phyloP scores from a whole-genome alignment of 2,113 vertebrate genomes.

The Meriones unguiculatus region DNA sequence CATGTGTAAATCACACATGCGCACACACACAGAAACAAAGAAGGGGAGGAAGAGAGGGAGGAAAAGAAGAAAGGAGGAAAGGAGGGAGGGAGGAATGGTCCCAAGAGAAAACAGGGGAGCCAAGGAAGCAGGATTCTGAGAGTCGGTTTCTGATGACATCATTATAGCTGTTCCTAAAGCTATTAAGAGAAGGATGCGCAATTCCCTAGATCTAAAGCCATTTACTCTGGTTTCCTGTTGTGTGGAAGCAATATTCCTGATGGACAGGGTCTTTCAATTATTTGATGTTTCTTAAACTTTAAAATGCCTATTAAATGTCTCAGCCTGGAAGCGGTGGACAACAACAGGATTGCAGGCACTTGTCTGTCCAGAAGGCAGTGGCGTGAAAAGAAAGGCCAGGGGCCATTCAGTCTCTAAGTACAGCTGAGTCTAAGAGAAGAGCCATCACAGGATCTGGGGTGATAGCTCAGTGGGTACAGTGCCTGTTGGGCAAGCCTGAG shows the following conservation, averaged over 20 bases:
- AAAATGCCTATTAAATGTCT: not conserved
- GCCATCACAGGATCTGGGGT: not conserved
- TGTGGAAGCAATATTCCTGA: not conserved
- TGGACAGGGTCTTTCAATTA: not conserved
- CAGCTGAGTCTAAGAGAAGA: not conserved
- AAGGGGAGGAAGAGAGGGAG: not conserved
- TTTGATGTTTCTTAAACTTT: not conserved
- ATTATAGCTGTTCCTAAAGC: not conserved
- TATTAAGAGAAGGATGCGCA: not conserved
- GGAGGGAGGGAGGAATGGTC: too few species aligned
- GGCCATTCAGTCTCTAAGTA: not conserved
- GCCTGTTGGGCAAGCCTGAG: not conserved
- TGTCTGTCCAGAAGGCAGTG: not conserved
- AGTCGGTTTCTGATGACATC: not conserved
- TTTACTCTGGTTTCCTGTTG: not conserved
- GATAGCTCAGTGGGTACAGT: not conserved
- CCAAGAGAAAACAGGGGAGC: not conserved
- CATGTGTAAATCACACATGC: too few species aligned
- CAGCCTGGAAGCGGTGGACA: not conserved
- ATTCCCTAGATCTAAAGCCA: not conserved
- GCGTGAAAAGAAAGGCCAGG: fast-evolving
- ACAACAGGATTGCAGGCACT: not conserved
- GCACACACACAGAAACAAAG: too few species aligned
- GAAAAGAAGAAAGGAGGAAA: not conserved
- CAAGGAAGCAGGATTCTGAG: not conserved